Conservation (phyloP, 1,140 invertebrate species). For the Temnothorax nylanderi region DNA sequence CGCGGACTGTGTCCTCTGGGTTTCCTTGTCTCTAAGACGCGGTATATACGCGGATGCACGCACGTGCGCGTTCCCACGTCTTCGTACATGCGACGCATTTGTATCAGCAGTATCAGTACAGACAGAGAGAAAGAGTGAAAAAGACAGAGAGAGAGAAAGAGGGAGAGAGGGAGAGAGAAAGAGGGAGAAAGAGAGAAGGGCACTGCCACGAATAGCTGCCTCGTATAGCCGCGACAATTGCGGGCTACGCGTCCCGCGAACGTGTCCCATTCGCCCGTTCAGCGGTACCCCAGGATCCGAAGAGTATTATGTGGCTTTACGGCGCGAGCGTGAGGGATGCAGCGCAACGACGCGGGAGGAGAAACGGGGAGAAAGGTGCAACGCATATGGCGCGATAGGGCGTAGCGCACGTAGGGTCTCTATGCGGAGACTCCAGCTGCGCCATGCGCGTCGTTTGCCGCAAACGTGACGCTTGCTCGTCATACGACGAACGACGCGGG, state of each 20-base stretch:
- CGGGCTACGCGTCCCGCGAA: slow-evolving; percentile 73
- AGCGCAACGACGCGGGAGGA: slow-evolving; percentile 12
- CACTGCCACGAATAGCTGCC: slow-evolving; percentile 38
- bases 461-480: slow-evolving; percentile 81
- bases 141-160: neutral
- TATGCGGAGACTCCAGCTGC: slow-evolving; percentile 80
- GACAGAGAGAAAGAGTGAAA: neutral
- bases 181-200: neutral
- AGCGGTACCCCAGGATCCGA: slow-evolving; percentile 70
- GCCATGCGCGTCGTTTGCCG: slow-evolving; percentile 82
- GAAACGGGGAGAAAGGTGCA: slow-evolving; percentile 7
- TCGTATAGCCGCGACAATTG: slow-evolving; percentile 76
- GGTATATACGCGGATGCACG: slow-evolving; percentile 27
- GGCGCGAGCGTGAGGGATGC: slow-evolving; percentile 57
- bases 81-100: slow-evolving; percentile 52
- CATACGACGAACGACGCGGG: slow-evolving; percentile 61
- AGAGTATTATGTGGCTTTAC: slow-evolving; percentile 76
- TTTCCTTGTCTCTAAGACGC: slow-evolving; percentile 5
- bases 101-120: slow-evolving; percentile 4
- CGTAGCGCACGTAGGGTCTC: slow-evolving; percentile 77
- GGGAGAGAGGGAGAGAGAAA: neutral
- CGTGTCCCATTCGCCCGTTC: slow-evolving; percentile 75
- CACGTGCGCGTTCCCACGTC: slow-evolving; percentile 57
- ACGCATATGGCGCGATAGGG: slow-evolving; percentile 75
- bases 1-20: neutral